A percentile compares a stretch with the other conserved stretches of the same genome.
Conservation (phyloP, 2,113 vertebrate genomes). For the Ptyas mucosa region DNA sequence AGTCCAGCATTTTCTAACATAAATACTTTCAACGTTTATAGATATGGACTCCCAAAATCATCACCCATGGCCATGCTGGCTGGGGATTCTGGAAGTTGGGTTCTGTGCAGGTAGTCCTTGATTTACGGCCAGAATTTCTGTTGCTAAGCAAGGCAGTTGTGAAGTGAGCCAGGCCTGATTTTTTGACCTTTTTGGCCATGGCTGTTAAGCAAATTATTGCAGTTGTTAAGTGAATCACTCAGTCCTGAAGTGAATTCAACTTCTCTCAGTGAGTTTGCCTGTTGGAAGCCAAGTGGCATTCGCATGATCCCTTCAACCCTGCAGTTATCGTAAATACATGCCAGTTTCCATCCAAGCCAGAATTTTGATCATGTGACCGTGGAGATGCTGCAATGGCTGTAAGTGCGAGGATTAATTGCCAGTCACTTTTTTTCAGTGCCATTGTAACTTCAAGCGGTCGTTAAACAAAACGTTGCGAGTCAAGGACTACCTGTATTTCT, state of each 20-base stretch:
- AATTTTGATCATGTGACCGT: not conserved
- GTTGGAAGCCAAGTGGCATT: not conserved
- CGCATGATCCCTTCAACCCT: not conserved
- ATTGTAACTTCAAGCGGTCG: not conserved
- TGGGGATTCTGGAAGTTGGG: not conserved
- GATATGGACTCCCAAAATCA: not conserved
- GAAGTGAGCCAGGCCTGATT: not conserved
- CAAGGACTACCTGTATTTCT: not conserved
- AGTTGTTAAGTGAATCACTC: not conserved
- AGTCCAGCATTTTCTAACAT: not conserved
- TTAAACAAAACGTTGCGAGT: not conserved
- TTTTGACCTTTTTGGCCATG: not conserved
- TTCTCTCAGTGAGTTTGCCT: not conserved
- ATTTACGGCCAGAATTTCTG: not conserved
- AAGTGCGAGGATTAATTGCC: not conserved
- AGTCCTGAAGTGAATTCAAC: not conserved
- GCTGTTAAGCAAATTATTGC: not conserved
- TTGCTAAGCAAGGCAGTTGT: not conserved
- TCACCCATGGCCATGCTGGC: not conserved
- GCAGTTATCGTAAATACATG: not conserved
- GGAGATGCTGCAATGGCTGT: not conserved
- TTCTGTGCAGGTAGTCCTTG: not conserved
- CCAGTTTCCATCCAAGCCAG: not conserved
- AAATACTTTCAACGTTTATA: not conserved
- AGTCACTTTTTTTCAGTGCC: not conserved